Conservation (phyloP, 2,888 invertebrate genomes). For the Aromia moschata region DNA sequence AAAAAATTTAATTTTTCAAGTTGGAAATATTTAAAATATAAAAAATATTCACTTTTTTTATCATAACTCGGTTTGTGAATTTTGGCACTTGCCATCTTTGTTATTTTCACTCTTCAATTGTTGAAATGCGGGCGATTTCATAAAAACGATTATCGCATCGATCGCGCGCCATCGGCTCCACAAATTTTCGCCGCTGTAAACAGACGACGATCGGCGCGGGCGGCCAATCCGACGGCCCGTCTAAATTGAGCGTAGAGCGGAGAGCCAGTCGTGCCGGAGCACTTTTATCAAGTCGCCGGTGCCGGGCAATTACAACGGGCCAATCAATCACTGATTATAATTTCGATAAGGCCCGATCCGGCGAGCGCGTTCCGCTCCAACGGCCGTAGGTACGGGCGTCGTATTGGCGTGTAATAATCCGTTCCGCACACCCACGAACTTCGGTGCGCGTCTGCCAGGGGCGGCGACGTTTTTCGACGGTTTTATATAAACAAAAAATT, state of each 20-base stretch:
- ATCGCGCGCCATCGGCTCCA: not conserved
- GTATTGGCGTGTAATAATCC: constrained; percentile 52
- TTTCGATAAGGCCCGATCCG: constrained; percentile 34
- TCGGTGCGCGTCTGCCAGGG: constrained; percentile 38
- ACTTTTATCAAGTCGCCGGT: constrained; percentile 46
- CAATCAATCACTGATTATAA: constrained; percentile 43
- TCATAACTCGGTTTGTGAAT: too few relatives aligned
- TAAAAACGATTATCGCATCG: too few relatives aligned
- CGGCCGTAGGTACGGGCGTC: constrained; percentile 41
- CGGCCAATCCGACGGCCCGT: not conserved
- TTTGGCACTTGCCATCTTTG: too few relatives aligned
- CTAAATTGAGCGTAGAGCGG: not conserved
- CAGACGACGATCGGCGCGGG: not conserved
- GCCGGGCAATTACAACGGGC: constrained; percentile 48
- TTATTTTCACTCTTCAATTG: too few relatives aligned
- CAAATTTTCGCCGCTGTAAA: not conserved
- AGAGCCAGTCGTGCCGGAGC: not conserved
- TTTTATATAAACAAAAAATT: too few relatives aligned
- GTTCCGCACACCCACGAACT: constrained; percentile 51
- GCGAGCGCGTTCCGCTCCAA: constrained; percentile 41
- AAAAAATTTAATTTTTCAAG: too few relatives aligned
- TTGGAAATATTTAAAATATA: too few relatives aligned
- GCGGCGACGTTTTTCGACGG: too few relatives aligned
- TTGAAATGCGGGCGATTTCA: too few relatives aligned
- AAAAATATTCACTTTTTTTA: too few relatives aligned